Percentiles rank a stretch among this genome's conserved stretches.
Evolutionary conservation across 2,888 invertebrate genomes (phyloP).

Genomic region (Leptinotarsa tumamoca): DNA sequence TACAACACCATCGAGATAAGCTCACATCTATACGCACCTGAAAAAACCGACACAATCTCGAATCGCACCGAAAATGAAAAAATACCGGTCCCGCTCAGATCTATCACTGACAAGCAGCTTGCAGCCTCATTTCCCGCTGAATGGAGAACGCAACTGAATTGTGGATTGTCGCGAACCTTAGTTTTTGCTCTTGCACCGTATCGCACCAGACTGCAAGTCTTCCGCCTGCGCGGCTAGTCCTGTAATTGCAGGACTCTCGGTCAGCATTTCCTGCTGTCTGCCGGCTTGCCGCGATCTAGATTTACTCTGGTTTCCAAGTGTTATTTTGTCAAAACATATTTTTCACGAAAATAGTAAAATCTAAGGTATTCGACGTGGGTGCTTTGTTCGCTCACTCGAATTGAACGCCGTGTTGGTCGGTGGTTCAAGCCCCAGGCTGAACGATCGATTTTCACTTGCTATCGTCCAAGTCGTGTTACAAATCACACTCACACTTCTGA

Average conservation of each 20-base stretch:
- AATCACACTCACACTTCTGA: no score
- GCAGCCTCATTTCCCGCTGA: slow-evolving; percentile 26
- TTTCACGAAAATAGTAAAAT: no score
- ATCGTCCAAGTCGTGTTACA: no score
- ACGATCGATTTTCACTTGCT: no score
- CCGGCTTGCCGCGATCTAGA: not conserved
- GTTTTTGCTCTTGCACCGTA: slow-evolving; percentile 27
- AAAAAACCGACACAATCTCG: slow-evolving; percentile 8
- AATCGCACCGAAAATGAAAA: slow-evolving; percentile 18
- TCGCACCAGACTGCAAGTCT: slow-evolving; percentile 26
- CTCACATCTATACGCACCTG: slow-evolving; percentile 28
- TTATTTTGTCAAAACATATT: no score
- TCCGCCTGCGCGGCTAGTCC: slow-evolving; percentile 18
- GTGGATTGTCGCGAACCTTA: slow-evolving; percentile 33
- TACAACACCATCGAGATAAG: not conserved
- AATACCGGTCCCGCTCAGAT: slow-evolving; percentile 30
- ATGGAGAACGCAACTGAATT: slow-evolving; percentile 35
- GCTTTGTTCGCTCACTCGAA: no score
- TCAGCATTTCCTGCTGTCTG: slow-evolving; percentile 10
- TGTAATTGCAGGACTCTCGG: not conserved
- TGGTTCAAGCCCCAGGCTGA: no score
- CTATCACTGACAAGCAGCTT: slow-evolving; percentile 29
- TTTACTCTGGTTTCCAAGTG: no score
- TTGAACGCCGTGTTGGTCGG: no score
- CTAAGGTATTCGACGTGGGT: no score